Conservation (phyloP, 2,113 vertebrate species). For the Talpa occidentalis region DNA sequence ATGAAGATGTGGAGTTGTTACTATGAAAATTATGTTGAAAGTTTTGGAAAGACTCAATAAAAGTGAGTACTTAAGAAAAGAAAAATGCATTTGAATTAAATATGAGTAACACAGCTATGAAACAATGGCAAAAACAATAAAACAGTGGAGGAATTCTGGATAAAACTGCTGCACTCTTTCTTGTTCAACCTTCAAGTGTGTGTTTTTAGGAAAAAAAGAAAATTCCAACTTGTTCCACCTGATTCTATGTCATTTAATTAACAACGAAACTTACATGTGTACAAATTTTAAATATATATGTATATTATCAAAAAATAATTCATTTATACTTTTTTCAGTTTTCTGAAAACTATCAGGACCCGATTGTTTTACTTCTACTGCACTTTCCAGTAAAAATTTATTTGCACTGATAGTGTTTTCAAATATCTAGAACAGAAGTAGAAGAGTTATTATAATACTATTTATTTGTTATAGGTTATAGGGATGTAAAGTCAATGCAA, state of each 20-base stretch:
- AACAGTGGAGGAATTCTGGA: background rate
- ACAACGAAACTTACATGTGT: background rate
- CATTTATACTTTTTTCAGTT: background rate
- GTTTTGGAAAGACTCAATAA: background rate
- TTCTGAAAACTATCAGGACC: background rate
- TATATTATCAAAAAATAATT: background rate
- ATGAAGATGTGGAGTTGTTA: background rate
- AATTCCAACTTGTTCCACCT: background rate
- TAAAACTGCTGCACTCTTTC: background rate
- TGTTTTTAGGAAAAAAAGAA: background rate
- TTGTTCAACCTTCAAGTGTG: background rate
- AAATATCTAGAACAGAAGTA: background rate
- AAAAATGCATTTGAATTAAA: background rate
- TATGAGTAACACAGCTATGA: background rate
- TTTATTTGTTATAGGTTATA: background rate
- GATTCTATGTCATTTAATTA: background rate
- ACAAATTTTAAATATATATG: background rate
- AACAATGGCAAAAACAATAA: background rate
- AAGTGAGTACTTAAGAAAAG: background rate
- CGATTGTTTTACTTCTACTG: background rate
- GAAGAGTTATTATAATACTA: background rate
- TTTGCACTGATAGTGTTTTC: background rate
- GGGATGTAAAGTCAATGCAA: background rate
- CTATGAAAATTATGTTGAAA: conserved; percentile 19
- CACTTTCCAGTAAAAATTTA: background rate